Evolutionary conservation across 2,113 vertebrate species (phyloP), one percentile per base, ranked within the genome.

Genomic region (Collichthys lucidus): DNA sequence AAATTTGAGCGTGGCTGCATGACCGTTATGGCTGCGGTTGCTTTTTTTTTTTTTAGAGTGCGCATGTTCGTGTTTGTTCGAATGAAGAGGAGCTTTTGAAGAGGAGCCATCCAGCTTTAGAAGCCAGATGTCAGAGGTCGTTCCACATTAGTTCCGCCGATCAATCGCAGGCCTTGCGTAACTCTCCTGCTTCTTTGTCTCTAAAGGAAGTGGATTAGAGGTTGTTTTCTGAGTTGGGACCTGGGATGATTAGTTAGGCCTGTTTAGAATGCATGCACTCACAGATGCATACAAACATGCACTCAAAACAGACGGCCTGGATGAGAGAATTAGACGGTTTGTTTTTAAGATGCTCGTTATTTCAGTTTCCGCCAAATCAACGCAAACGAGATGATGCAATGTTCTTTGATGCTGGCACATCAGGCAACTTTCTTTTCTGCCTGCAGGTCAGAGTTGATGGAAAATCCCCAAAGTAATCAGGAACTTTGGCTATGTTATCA

Each of bases 131-230:
- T 94, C 93, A 93, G 65, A 91, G 93, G 93, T 92, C 85, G 85
- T 92, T 91, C 88, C 88, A 89, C 91, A 80, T 94, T 94, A 94
- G 91, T 92, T 92, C 91, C 66, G 83, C 90, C 77, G 81, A 93
- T 94, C 93, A 94, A 91, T 93, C 78, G 88, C 89, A 79, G 87
- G 85, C 80, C 91, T 94, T 94, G 91, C 91, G 85, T 94, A 93
- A 93, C 93, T 91, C 85, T 88, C 85, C 87, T 64, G 63, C 81
- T 80, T 77, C 90, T 93, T 94, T 94, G 93, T 94, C 86, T 89
- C 71, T 79, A 71, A 88, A 92, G 91, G 93, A 94, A 93, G 92
- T 93, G 88, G 91, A 93, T 93, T 93, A 93, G 88, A 81, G 87
- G 76, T 84, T 76, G 83, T 90, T 87, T 87, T 91, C 80, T 89